phyloP scores from a whole-genome alignment of 2,113 vertebrate species.

The Hyperopisus bebe region DNA sequence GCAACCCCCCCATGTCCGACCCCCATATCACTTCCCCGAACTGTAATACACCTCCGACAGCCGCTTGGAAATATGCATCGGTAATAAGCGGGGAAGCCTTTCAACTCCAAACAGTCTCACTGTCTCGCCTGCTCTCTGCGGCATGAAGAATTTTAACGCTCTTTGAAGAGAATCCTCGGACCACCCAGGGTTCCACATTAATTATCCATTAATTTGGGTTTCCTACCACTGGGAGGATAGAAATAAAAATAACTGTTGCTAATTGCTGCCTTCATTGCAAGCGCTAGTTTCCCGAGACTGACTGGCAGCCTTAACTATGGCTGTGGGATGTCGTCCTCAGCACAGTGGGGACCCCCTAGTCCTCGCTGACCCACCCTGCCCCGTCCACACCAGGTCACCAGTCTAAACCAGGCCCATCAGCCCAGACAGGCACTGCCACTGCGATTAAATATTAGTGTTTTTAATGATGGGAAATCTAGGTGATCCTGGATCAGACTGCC shows the following conservation, averaged over 20 bases:
- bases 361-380: neutral
- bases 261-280: neutral
- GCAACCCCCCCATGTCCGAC: neutral
- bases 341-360: neutral
- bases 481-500: neutral
- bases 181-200: conserved; percentile 19
- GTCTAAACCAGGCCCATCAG: neutral
- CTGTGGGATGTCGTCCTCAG: neutral
- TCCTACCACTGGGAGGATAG: conserved; percentile 4
- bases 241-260: conserved; percentile 16
- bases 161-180: conserved; percentile 2
- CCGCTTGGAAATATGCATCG: neutral
- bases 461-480: neutral
- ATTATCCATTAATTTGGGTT: conserved; percentile 13
- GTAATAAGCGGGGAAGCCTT: neutral
- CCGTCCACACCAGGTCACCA: neutral
- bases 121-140: neutral
- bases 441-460: neutral
- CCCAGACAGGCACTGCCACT: neutral
- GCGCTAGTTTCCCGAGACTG: neutral
- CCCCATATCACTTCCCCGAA: neutral
- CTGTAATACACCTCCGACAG: neutral
- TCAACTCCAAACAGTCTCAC: neutral
- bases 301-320: neutral
- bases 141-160: neutral